Evolutionary conservation across 2,888 invertebrate genomes (phyloP), one percentile per base, ranked within the genome.

Genomic region (Bombylius discolor): DNA sequence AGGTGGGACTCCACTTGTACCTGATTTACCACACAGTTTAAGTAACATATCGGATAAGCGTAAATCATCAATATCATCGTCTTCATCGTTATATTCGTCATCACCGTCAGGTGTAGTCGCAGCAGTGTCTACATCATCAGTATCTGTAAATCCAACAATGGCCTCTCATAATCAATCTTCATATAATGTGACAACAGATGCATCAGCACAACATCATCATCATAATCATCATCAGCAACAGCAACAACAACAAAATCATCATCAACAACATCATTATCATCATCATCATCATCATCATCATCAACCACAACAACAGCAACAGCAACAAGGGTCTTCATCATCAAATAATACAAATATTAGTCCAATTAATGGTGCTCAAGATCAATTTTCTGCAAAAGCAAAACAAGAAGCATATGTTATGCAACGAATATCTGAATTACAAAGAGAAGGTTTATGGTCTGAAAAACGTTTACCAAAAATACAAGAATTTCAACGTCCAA

Each of bases 391-490:
- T 32, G 88, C 89, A 68, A 84, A 88, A 70, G 89, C 89, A 13
- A 89, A 89, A 73, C 89, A 89, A 77, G 84, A 98, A 78, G 97
- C 96, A 42, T 87, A 89, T 73, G 94, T 97, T 60, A 87, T 97
- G 79, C 87, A 90, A 68, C 81, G 95, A 71, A 89, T 97, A 68
- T 81, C 85, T 34, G 95, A 95, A 76, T 77, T 98, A 65, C 88
- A 96, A 70, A 87, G 91, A 68, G 90, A 94, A 70, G 98, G 97
- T 44, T 78, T 97, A 68, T 98, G 97, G 98, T 85, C 94, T 53
- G 90, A 92, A 72, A 84, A 87, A 65, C 81, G 95, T 56, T 78
- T 96, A 70, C 95, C 95, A 54, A 94, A 94, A 76, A 84, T 93
- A 61, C 85, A 90, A 70, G 94, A 94, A 76, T 92, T 94, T 64